Percentiles rank a stretch among this genome's conserved stretches.
These are phyloP conservation scores for Nesogale talazaci DNA, from an alignment of 2,113 vertebrate genomes.

Conservation along the genomic window DNA sequence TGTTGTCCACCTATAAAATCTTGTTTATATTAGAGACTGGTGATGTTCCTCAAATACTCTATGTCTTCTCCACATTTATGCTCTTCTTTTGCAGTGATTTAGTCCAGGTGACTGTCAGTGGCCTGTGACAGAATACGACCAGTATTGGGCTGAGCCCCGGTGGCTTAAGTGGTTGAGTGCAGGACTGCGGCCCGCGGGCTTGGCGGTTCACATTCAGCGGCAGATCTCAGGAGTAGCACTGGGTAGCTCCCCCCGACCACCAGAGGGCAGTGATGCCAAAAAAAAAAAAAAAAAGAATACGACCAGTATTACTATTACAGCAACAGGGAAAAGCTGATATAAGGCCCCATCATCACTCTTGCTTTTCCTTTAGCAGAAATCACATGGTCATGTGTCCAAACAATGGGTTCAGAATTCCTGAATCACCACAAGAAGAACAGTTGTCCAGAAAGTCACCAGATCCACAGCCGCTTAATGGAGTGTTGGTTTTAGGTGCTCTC, in stretches of 20 bases:
- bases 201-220: too few species aligned
- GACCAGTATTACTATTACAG: not conserved
- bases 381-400: not conserved
- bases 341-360: not conserved
- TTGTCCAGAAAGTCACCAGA: not conserved
- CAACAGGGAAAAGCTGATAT: too few species aligned
- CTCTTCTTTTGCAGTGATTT: not conserved
- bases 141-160: too few species aligned
- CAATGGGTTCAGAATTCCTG: not conserved
- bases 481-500: not conserved
- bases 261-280: too few species aligned
- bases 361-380: not conserved
- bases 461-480: too few species aligned
- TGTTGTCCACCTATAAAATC: not conserved
- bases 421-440: not conserved
- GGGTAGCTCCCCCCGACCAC: too few species aligned
- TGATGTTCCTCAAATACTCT: not conserved
- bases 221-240: too few species aligned
- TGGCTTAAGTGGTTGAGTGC: too few species aligned
- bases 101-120: not conserved
- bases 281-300: too few species aligned
- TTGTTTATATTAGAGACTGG: not conserved
- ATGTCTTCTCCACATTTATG: not conserved
- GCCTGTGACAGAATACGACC: not conserved
- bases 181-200: too few species aligned